Evolutionary conservation across 2,888 invertebrate genomes (phyloP), one percentile per base, ranked within the genome.

Genomic region (Drosophila meridionalis): DNA sequence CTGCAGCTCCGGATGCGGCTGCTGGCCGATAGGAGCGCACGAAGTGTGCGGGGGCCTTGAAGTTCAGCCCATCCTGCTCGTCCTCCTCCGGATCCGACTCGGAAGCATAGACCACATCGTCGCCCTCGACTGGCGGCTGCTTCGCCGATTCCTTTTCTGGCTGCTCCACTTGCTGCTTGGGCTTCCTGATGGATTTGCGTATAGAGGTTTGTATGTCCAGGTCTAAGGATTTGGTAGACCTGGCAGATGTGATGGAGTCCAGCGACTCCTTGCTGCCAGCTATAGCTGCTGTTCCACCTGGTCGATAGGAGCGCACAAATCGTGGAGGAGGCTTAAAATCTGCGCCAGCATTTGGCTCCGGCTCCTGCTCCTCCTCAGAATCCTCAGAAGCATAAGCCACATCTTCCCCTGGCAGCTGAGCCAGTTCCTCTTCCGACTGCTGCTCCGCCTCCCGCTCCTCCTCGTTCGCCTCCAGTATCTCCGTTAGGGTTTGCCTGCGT

Each of bases 1-100:
- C 8, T 34, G 73, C 65, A 5, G 40, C 59, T 7, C 69, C 34
- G 4, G 69, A 80, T 7, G 90, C 76, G 4, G 69, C 81, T 5
- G 90, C 76, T 3, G 90, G 91, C 0, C 92, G 91, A 73, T 92
- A 93, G 20, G 91, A 89, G 12, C 93, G 91, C 12, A 92, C 91
- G 78, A 93, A 93, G 38, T 92, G 92, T 2, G 90, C 75, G 4
- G 93, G 92, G 4, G 87, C 82, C 73, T 91, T 92, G 59, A 92
- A 91, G 26, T 86, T 83, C 8, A 84, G 74, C 4, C 90, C 85
- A 5, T 87, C 56, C 14, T 53, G 62, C 7, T 62, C 67, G 8
- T 61, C 70, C 0, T 85, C 80, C 4, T 89, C 87, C 4, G 78
- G 67, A 3, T 89, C 87, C 20, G 83, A 82, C 6, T 83, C 87